Conservation (phyloP, 2,113 vertebrate genomes). For the Orientallactaga bullata region DNA sequence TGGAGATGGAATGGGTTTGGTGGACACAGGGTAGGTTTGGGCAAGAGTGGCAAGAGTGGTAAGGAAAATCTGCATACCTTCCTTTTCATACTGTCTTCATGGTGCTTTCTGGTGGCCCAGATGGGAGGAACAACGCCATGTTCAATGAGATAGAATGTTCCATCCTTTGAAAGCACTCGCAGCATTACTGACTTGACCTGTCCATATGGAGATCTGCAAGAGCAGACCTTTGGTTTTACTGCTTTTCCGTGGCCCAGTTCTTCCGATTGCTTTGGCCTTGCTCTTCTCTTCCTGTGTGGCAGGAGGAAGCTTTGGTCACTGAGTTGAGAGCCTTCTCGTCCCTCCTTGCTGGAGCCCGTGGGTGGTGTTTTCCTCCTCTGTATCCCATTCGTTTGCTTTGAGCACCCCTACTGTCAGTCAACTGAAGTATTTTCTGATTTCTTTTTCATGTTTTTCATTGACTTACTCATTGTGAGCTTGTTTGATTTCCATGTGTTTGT, state of each 20-base stretch:
- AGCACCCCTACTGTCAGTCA: too few relatives aligned
- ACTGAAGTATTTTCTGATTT: neutral
- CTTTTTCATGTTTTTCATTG: neutral
- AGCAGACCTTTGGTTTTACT: neutral
- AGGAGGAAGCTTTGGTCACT: neutral
- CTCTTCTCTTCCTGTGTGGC: neutral
- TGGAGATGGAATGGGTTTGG: too few relatives aligned
- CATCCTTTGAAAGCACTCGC: too few relatives aligned
- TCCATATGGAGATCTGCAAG: neutral
- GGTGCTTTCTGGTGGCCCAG: neutral
- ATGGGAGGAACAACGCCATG: neutral
- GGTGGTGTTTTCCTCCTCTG: too few relatives aligned
- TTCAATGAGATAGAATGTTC: accelerated
- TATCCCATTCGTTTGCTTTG: neutral
- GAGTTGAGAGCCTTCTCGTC: neutral
- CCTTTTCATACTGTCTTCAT: neutral
- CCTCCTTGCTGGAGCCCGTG: neutral
- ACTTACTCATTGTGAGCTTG: too few relatives aligned
- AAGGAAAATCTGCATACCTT: too few relatives aligned
- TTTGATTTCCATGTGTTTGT: neutral
- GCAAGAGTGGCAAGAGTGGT: accelerated
- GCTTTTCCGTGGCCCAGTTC: too few relatives aligned
- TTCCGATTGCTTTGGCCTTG: neutral
- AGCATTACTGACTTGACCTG: neutral
- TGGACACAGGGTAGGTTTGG: neutral